These are phyloP conservation scores for Kryptolebias ocellatus DNA, from an alignment of 2,797 vertebrate genomes.

Conservation along the genomic window DNA sequence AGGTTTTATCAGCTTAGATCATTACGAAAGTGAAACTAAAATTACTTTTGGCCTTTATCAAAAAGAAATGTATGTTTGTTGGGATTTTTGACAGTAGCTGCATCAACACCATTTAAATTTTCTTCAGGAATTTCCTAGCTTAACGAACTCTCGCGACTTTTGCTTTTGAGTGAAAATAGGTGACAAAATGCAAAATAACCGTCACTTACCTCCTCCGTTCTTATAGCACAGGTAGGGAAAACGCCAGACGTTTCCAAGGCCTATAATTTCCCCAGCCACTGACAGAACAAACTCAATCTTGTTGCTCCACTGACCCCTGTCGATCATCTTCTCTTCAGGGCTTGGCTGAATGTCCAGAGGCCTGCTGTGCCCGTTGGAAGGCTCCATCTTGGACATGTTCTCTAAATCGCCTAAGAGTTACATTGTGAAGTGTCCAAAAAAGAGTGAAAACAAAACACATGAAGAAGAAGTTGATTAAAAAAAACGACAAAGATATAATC, in stretches of 20 bases:
- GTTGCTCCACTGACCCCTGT: slow-evolving; percentile 84
- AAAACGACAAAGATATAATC: too few species aligned
- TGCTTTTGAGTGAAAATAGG: not conserved
- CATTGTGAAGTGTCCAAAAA: not conserved
- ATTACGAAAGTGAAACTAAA: too few species aligned
- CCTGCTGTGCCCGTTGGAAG: slow-evolving; percentile 71
- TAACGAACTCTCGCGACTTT: not conserved
- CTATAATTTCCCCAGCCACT: slow-evolving; percentile 85
- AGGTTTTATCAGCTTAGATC: too few species aligned
- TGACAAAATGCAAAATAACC: not conserved
- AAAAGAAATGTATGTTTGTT: too few species aligned
- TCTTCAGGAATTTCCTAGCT: not conserved
- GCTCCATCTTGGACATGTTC: slow-evolving; percentile 65
- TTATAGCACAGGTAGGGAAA: slow-evolving; percentile 87
- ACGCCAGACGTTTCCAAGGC: slow-evolving; percentile 86
- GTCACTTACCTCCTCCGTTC: slow-evolving; percentile 84
- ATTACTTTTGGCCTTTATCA: too few species aligned
- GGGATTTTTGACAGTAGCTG: too few species aligned
- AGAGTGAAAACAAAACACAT: too few species aligned
- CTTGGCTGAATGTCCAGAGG: slow-evolving; percentile 70
- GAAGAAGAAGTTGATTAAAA: too few species aligned
- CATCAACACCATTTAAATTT: too few species aligned
- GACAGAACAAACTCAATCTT: slow-evolving; percentile 85
- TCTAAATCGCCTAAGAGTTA: slow-evolving; percentile 54
- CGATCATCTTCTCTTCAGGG: slow-evolving; percentile 79